Conservation (phyloP, 2,888 invertebrate species). For the Pachydiplax longipennis region DNA sequence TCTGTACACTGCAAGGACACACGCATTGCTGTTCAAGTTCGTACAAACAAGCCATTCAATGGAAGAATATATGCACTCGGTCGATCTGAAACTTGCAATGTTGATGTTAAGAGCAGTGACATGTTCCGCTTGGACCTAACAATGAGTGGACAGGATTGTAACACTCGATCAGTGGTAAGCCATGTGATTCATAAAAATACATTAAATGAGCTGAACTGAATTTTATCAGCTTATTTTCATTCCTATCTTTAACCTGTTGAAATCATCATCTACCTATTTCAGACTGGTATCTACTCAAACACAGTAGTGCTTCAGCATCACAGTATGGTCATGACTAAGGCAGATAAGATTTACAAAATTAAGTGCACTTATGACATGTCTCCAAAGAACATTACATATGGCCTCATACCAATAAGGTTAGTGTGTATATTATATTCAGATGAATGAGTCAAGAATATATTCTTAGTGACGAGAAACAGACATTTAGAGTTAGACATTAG, state of each 20-base stretch:
- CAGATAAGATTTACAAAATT: conserved; percentile 95
- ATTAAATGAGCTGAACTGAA: background rate
- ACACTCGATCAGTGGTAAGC: conserved; percentile 92
- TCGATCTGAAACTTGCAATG: conserved; percentile 93
- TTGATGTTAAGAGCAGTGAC: conserved; percentile 91
- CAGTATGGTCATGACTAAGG: conserved; percentile 95
- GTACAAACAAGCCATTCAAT: conserved; percentile 93
- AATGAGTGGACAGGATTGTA: conserved; percentile 93
- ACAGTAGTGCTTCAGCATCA: conserved; percentile 94
- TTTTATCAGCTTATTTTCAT: conserved; percentile 14
- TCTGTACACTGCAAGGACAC: conserved; percentile 95
- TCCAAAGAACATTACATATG: conserved; percentile 94
- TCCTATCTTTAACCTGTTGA: conserved; percentile 29
- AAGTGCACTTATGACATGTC: conserved; percentile 97
- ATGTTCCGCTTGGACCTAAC: conserved; percentile 90
- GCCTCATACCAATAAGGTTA: conserved; percentile 94
- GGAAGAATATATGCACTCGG: conserved; percentile 93
- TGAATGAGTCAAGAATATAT: background rate
- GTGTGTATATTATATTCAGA: conserved; percentile 50
- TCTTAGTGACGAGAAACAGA: too few relatives aligned
- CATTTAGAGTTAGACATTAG: too few relatives aligned
- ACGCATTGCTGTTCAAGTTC: conserved; percentile 89
- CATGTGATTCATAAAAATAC: background rate
- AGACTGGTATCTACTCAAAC: conserved; percentile 93
- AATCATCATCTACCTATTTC: conserved; percentile 56